Base-by-base conservation (phyloP, 2,888 invertebrate species). In the Xanthorhoe designata region DNA sequence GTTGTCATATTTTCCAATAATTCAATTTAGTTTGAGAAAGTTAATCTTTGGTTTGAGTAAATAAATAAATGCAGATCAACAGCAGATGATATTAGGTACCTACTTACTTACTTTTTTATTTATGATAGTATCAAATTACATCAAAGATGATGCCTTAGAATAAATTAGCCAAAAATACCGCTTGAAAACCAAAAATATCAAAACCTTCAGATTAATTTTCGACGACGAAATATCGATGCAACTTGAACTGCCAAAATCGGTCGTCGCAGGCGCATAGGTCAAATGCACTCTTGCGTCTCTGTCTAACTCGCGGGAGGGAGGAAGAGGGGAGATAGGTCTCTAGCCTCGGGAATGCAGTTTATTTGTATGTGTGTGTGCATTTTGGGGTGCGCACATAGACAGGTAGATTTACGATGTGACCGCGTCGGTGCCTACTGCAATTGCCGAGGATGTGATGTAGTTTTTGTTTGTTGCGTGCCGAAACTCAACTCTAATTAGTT, bases 321-420 rank as follows among this genome's bases (percentile, higher is more conserved):
- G 55, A 81, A 75, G 84, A 84, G 17, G 49, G 67, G n/a, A 29
- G 70, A 73, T 68, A 73, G 78, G 77, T 78, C 81, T 84, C 82
- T 84, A 85, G 80, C 82, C 78, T 81, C 78, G 86, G 83, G 86
- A 86, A 88, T 87, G 86, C 86, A 84, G 84, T 83, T 85, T 80
- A 78, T 66, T 45, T 61, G 66, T 35, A 55, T 68, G 79, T 77
- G 76, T 79, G 78, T 73, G 83, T 85, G 81, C 69, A 75, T 76
- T 81, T 80, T 70, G 74, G 75, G 75, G 73, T 63, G 73, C 62
- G 53, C 63, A 68, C 71, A 71, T 69, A 67, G 69, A 64, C 35
- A 59, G 51, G 69, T 69, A 63, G 69, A 70, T 66, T 69, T 66
- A 68, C 24, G 60, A 56, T 49, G 64, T 57, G 68, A 53, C 67